phyloP scores from a whole-genome alignment of 2,888 invertebrate species.

The Habrosyne pyritoides region DNA sequence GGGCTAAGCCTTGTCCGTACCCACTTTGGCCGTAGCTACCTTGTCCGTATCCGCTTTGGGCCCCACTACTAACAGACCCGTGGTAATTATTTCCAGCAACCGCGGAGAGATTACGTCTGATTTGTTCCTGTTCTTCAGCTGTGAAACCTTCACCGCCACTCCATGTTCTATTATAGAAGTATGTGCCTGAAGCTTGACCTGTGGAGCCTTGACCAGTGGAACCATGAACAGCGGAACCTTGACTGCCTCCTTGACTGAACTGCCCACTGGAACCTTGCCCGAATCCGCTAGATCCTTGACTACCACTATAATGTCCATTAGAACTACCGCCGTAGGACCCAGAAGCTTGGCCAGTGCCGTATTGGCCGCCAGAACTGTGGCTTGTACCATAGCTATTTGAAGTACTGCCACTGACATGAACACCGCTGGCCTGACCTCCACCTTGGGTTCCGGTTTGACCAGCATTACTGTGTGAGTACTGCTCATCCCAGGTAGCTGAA shows the following conservation, averaged over 20 bases:
- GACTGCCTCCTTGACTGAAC: slow-evolving; percentile 34
- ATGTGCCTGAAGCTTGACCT: slow-evolving; percentile 33
- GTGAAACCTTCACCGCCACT: slow-evolving; percentile 51
- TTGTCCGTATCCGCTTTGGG: slow-evolving; percentile 12
- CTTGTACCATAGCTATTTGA: slow-evolving; percentile 25
- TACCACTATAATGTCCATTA: slow-evolving; percentile 10
- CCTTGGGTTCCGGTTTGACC: slow-evolving; percentile 16
- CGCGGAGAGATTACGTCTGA: slow-evolving; percentile 52
- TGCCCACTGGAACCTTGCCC: slow-evolving; percentile 12
- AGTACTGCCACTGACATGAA: slow-evolving; percentile 20
- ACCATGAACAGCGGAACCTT: slow-evolving; percentile 30
- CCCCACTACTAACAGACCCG: slow-evolving; percentile 23
- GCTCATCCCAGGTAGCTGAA: slow-evolving; percentile 21
- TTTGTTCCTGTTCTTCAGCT: slow-evolving; percentile 60
- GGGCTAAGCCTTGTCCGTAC: slow-evolving; percentile 17
- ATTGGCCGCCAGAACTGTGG: no score
- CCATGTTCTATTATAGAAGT: slow-evolving; percentile 57
- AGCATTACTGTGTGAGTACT: neutral
- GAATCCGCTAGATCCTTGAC: slow-evolving; percentile 8
- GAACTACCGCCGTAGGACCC: neutral
- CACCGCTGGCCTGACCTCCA: slow-evolving; percentile 18
- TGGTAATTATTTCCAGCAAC: no score
- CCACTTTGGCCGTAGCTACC: slow-evolving; percentile 30
- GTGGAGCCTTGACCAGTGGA: slow-evolving; percentile 21
- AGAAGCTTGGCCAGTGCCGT: slow-evolving; percentile 24